phyloP scores from a whole-genome alignment of 2,888 invertebrate species.

The Steinernema carpocapsae region DNA sequence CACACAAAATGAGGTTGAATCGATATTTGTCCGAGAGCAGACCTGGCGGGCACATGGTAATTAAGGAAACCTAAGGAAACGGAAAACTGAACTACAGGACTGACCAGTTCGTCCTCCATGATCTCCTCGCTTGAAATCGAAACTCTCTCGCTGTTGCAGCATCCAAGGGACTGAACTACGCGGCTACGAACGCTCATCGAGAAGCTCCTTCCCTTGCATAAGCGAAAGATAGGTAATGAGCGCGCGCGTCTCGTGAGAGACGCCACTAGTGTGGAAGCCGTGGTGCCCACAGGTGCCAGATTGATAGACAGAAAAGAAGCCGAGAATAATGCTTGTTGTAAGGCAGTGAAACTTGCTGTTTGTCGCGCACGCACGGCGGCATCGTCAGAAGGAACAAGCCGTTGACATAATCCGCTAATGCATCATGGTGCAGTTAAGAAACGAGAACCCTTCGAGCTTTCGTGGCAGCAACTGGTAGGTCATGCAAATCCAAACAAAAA shows the following conservation, averaged over 20 bases:
- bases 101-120: constrained; percentile 30
- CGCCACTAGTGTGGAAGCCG: constrained; percentile 31
- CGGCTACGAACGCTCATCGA: constrained; percentile 25
- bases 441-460: not conserved
- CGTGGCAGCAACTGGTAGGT: not conserved
- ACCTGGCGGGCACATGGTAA: not conserved
- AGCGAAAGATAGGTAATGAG: constrained; percentile 33
- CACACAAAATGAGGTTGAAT: not conserved
- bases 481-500: constrained; percentile 31
- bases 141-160: constrained; percentile 31
- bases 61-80: not conserved
- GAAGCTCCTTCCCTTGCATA: constrained; percentile 12
- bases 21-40: not conserved
- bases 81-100: not conserved
- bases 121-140: constrained; percentile 30
- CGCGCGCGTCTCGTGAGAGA: constrained; percentile 27
- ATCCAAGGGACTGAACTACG: constrained; percentile 14
- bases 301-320: constrained; percentile 8
- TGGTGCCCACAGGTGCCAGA: constrained; percentile 29
- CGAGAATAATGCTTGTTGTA: constrained; percentile 4
- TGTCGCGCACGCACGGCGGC: constrained; percentile 18
- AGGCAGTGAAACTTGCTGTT: constrained; percentile 14
- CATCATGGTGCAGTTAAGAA: constrained; percentile 6
- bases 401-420: constrained; percentile 28
- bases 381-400: not conserved